phyloP scores from a whole-genome alignment of 2,797 vertebrate species.

The Thalassophryne amazonica region DNA sequence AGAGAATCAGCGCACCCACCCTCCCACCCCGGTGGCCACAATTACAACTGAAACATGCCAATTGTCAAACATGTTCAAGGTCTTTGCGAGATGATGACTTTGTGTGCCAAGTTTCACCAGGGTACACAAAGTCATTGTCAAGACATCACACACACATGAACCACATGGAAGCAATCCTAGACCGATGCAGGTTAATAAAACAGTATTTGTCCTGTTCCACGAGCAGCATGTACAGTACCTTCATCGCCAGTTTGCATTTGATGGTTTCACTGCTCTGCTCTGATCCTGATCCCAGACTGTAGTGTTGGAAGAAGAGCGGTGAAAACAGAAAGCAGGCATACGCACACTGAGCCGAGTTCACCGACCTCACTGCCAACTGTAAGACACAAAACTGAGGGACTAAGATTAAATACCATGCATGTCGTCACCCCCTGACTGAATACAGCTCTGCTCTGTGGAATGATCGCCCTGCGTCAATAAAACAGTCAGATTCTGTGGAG shows the following conservation, averaged over 20 bases:
- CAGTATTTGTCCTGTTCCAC: background rate
- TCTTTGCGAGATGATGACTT: too few relatives aligned
- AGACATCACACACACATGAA: too few relatives aligned
- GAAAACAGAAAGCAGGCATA: slow-evolving; percentile 90
- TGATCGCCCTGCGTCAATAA: too few relatives aligned
- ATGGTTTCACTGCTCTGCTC: slow-evolving; percentile 42
- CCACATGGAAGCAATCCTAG: too few relatives aligned
- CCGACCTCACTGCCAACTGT: slow-evolving; percentile 88
- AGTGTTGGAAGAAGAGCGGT: slow-evolving; percentile 87
- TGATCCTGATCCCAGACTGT: slow-evolving; percentile 64
- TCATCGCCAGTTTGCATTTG: slow-evolving; percentile 86
- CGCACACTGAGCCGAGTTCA: slow-evolving; percentile 87
- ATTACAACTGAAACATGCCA: too few relatives aligned
- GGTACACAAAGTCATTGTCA: too few relatives aligned
- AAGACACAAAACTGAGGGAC: slow-evolving; percentile 1
- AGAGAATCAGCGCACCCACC: too few relatives aligned
- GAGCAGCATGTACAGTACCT: slow-evolving; percentile 72
- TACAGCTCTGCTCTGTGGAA: too few relatives aligned
- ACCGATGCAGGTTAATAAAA: background rate
- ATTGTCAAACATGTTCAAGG: too few relatives aligned
- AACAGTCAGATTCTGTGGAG: too few relatives aligned
- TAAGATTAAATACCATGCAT: background rate
- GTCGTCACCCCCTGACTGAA: background rate
- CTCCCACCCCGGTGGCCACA: too few relatives aligned
- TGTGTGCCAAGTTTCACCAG: too few relatives aligned